Percentiles rank a stretch among this genome's conserved stretches.
Conservation (phyloP, 2,797 vertebrate species). For the Rousettus madagascariensis region DNA sequence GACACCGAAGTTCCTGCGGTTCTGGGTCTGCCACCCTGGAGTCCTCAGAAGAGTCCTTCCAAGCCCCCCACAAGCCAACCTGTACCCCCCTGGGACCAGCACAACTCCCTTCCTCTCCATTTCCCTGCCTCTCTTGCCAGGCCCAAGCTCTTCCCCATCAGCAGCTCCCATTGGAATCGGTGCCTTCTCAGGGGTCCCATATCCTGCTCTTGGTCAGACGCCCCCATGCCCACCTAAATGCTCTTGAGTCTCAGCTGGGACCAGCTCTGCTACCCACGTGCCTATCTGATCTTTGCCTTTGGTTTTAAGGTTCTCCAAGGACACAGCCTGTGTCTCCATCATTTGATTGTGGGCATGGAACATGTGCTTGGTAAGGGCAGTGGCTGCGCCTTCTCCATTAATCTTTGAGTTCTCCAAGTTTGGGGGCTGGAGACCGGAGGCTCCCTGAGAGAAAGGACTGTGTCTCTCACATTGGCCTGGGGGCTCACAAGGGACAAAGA, state of each 20-base stretch:
- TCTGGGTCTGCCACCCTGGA: not conserved
- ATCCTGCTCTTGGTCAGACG: not conserved
- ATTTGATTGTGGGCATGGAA: not conserved
- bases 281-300: not conserved
- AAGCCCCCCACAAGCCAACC: not conserved
- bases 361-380: not conserved
- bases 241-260: not conserved
- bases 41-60: not conserved
- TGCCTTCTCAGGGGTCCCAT: not conserved
- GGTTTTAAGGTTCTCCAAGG: not conserved
- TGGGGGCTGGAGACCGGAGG: not conserved
- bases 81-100: not conserved
- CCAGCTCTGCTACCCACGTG: not conserved
- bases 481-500: no score
- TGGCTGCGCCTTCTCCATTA: not conserved
- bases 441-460: not conserved
- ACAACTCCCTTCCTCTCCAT: not conserved
- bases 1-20: fast-evolving
- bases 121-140: not conserved
- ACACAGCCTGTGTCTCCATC: not conserved
- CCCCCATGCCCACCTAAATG: not conserved
- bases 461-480: not conserved
- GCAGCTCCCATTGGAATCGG: not conserved
- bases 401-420: not conserved
- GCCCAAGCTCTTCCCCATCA: not conserved